A percentile compares a stretch with the other conserved stretches of the same genome.
phyloP scores from a whole-genome alignment of 2,888 invertebrate species.

The Stenotaenia linearis region DNA sequence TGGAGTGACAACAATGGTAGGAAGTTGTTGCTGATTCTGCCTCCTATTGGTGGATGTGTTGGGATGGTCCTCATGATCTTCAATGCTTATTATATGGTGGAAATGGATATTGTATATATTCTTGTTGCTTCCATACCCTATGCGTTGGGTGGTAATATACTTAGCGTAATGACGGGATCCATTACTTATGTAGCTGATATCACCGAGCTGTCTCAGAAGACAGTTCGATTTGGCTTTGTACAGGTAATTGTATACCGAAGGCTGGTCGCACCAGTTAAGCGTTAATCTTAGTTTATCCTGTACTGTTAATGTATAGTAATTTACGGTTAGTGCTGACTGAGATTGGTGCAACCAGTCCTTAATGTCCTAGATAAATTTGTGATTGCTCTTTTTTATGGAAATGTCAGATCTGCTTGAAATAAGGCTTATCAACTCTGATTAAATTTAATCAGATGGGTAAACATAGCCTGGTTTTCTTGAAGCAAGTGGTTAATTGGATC shows the following conservation, averaged over 20 bases:
- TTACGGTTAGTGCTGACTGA: too few relatives aligned
- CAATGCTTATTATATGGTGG: neutral
- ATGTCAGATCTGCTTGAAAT: too few relatives aligned
- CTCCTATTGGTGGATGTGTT: neutral
- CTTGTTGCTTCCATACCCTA: neutral
- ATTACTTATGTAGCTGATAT: neutral
- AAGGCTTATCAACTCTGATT: too few relatives aligned
- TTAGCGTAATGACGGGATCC: neutral
- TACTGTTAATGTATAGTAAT: too few relatives aligned
- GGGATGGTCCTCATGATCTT: neutral
- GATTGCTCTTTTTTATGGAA: too few relatives aligned
- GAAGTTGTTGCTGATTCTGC: neutral
- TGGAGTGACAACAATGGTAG: constrained; percentile 28
- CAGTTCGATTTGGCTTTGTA: neutral
- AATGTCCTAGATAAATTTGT: too few relatives aligned
- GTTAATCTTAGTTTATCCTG: too few relatives aligned
- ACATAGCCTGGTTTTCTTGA: too few relatives aligned
- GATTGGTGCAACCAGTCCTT: too few relatives aligned
- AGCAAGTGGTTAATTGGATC: too few relatives aligned
- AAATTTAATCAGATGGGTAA: too few relatives aligned
- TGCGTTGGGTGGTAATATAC: neutral
- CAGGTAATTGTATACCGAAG: neutral
- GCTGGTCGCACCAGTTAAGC: too few relatives aligned
- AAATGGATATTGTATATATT: neutral
- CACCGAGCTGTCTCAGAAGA: neutral